Base-by-base conservation (phyloP, 1,140 invertebrate species). In the Epicauta chinensis region DNA sequence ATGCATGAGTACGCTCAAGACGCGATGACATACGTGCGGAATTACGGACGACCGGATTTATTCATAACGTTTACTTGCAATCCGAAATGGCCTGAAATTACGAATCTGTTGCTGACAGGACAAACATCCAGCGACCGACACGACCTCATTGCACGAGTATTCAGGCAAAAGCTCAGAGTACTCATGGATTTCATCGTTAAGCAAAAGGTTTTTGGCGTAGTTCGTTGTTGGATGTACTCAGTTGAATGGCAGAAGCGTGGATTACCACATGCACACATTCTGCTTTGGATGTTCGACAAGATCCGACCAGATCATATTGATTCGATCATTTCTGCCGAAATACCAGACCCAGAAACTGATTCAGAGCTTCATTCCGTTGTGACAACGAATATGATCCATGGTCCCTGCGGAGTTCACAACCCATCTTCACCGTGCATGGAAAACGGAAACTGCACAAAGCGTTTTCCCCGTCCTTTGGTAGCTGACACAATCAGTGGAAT, bases 41-140 rank as follows among this genome's bases (percentile, higher is more conserved):
- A 67, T 37, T 71, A 71, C 58, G 73, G 70, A 35, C 52, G 56
- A 48, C 66, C 73, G 54, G 61, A 69, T 61, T 63, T 69, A 54
- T 73, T 75, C 60, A 69, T 76, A 45, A 76, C 73, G n/a, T 70
- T 70, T 42, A 72, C 66, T 42, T 69, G 65, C 52, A 77, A 81
- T 73, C 71, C 72, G 63, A 60, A 73, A 51, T 82, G 77, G 65
- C 45, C 37, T 6, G 69, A 72, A 64, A 73, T 73, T 54, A 44
- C 59, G 50, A 48, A 59, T 45, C 44, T 61, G 44, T 57, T 73
- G 47, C 53, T 71, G 11, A 58, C 53, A 43, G 60, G 36, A 58
- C 65, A 36, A 66, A 59, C 9, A 58, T 60, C 32, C 62, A 71
- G 55, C 70, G 69, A 39, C 77, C 73, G 63, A 66, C 74, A 68